phyloP scores from a whole-genome alignment of 2,888 invertebrate species.

The Epinotia brunnichana region DNA sequence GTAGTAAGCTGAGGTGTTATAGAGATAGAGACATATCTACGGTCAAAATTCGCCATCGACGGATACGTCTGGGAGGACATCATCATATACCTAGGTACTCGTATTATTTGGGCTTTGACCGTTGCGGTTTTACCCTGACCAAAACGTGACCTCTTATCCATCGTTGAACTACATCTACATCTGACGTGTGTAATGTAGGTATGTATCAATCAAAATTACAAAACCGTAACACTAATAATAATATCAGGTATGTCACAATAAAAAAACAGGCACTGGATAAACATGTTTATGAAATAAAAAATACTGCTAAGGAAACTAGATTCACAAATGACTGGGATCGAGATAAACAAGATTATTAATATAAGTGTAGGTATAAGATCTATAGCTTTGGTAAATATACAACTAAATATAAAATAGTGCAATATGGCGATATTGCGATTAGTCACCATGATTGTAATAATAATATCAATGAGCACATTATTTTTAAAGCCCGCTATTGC shows the following conservation, averaged over 20 bases:
- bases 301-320: constrained; percentile 42
- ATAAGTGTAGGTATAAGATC: constrained; percentile 9
- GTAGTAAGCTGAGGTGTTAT: background rate
- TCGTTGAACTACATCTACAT: background rate
- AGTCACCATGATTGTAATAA: background rate
- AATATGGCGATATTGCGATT: background rate
- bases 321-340: constrained; percentile 25
- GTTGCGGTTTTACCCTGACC: background rate
- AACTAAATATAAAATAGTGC: constrained; percentile 19
- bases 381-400: constrained; percentile 26
- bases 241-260: constrained; percentile 6
- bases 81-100: background rate
- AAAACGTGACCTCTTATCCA: constrained; percentile 1
- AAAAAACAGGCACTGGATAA: constrained; percentile 44
- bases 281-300: constrained; percentile 46
- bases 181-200: background rate
- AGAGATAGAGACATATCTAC: no score
- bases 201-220: background rate
- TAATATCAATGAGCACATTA: background rate
- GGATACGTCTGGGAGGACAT: no score
- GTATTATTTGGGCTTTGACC: background rate
- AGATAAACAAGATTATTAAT: constrained; percentile 28
- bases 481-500: background rate
- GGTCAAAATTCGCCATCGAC: no score
- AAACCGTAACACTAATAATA: background rate